Conservation (phyloP, 2,797 vertebrate genomes). For the Danio jaintianensis region DNA sequence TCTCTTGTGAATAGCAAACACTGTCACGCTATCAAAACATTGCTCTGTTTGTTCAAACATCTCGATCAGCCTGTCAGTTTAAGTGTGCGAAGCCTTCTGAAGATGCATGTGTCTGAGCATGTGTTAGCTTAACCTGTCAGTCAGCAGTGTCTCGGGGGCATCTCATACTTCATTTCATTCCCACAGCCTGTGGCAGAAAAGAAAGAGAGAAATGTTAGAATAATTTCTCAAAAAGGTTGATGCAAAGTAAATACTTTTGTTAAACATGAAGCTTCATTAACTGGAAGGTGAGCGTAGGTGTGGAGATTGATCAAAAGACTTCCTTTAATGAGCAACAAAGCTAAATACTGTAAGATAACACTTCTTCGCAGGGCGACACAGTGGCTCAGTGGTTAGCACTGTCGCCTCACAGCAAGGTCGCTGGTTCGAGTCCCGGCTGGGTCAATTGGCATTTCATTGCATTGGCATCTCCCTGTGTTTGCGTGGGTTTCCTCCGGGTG, state of each 20-base stretch:
- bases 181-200: constrained; percentile 11
- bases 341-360: constrained; percentile 1
- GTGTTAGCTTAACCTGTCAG: constrained; percentile 33
- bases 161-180: background rate
- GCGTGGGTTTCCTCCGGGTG: no score
- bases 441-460: no score
- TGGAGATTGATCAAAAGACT: background rate
- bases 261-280: background rate
- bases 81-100: constrained; percentile 22
- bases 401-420: no score
- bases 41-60: constrained; percentile 7
- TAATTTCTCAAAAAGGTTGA: background rate
- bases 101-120: background rate
- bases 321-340: background rate
- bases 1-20: constrained; percentile 13
- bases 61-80: constrained; percentile 2
- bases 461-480: no score
- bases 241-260: background rate
- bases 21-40: constrained; percentile 13
- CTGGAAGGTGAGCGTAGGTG: background rate
- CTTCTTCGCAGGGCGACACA: no score
- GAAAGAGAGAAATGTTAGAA: background rate
- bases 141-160: background rate
- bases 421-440: no score
- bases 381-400: no score